phyloP scores from a whole-genome alignment of 1,140 invertebrate species.

The Aricia agestis region DNA sequence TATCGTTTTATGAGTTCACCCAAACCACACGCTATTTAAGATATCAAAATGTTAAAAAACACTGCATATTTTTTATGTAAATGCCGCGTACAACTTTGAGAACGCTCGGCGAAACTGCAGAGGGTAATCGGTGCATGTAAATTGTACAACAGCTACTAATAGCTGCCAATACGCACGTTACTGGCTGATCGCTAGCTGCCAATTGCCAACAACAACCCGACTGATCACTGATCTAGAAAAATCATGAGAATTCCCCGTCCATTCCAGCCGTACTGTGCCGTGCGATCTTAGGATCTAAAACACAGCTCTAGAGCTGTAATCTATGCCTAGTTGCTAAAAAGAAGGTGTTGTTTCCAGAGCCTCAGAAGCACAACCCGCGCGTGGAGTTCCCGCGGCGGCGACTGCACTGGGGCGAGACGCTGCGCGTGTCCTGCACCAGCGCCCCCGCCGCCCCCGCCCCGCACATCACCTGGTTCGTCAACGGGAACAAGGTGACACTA shows the following conservation, averaged over 20 bases:
- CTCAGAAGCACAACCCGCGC: slow-evolving; percentile 82
- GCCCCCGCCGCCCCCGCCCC: slow-evolving; percentile 85
- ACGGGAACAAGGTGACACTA: slow-evolving; percentile 82
- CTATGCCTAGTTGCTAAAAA: no score
- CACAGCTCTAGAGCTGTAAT: no score
- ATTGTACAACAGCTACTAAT: no score
- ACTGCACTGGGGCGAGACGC: slow-evolving; percentile 84
- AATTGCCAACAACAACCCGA: no score
- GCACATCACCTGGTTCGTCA: slow-evolving; percentile 89
- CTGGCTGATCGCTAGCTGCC: no score
- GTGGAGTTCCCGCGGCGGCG: slow-evolving; percentile 84
- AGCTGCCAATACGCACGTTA: no score
- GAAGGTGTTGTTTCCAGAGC: slow-evolving; percentile 75
- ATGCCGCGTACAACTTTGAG: background rate
- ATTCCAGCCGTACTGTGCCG: no score
- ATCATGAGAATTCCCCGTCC: no score
- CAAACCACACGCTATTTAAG: background rate
- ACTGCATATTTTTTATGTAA: no score
- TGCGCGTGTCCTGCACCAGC: slow-evolving; percentile 88
- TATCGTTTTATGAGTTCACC: background rate
- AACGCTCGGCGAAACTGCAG: background rate
- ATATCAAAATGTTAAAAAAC: background rate
- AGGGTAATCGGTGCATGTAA: no score
- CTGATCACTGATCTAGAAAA: no score
- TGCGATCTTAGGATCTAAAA: no score